These are phyloP conservation scores for Drosophila kurseongensis DNA, from an alignment of 1,140 invertebrate genomes.

Conservation along the genomic window DNA sequence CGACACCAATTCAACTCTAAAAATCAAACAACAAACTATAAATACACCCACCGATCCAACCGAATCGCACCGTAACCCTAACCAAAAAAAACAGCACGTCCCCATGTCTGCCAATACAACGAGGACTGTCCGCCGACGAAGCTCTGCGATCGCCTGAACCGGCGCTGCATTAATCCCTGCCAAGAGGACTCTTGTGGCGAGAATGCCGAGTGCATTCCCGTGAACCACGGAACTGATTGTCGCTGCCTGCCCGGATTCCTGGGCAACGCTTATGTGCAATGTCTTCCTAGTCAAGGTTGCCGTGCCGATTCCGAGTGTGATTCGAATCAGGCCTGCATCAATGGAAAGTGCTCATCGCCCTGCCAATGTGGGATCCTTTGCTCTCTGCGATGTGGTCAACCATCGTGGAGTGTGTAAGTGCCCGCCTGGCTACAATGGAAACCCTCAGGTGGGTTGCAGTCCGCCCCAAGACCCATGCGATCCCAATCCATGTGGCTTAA, in stretches of 20 bases:
- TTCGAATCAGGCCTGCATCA: conserved; percentile 89
- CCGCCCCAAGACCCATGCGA: conserved; percentile 90
- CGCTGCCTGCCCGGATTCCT: conserved; percentile 90
- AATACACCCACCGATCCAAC: conserved; percentile 64
- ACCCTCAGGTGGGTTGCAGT: conserved; percentile 88
- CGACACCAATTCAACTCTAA: conserved; percentile 41
- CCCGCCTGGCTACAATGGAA: conserved; percentile 90
- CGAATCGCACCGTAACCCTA: conserved; percentile 85
- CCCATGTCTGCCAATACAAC: conserved; percentile 94
- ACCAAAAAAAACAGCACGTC: conserved; percentile 84
- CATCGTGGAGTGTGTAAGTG: conserved; percentile 91
- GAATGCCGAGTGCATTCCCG: conserved; percentile 92
- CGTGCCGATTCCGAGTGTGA: conserved; percentile 89
- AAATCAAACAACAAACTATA: conserved; percentile 45
- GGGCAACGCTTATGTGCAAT: conserved; percentile 92
- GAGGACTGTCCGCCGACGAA: conserved; percentile 94
- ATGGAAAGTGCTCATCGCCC: conserved; percentile 90
- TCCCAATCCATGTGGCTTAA: conserved; percentile 93
- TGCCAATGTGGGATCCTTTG: conserved; percentile 91
- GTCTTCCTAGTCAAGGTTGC: conserved; percentile 89
- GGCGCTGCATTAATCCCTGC: conserved; percentile 93
- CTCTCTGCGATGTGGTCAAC: conserved; percentile 90
- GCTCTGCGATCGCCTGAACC: conserved; percentile 92
- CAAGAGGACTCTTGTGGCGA: conserved; percentile 92
- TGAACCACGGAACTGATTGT: conserved; percentile 92